Conservation (phyloP, 2,113 vertebrate species). For the Crotalus helleri region DNA sequence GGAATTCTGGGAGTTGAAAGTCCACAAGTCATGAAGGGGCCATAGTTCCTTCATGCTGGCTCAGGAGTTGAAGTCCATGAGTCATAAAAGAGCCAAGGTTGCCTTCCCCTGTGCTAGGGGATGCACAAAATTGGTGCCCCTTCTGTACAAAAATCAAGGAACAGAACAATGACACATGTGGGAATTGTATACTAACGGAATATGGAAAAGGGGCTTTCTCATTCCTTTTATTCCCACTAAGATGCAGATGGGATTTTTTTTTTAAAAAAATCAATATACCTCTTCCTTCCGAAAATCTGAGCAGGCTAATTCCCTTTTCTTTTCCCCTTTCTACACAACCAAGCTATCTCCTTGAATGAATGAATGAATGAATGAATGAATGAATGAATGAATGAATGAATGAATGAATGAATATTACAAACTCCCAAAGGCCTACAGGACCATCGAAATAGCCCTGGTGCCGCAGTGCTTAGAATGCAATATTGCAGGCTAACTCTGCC, state of each 20-base stretch:
- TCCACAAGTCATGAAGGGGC: too few relatives aligned
- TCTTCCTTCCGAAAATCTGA: not conserved
- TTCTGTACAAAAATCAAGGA: not conserved
- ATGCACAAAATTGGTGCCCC: not conserved
- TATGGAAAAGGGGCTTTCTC: not conserved
- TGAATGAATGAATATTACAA: not conserved
- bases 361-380: too few relatives aligned
- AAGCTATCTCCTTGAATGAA: not conserved
- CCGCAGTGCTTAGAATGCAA: too few relatives aligned
- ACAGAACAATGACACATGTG: not conserved
- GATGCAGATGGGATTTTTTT: not conserved
- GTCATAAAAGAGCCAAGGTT: too few relatives aligned
- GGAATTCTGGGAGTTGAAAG: too few relatives aligned
- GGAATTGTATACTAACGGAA: not conserved
- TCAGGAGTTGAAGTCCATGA: too few relatives aligned
- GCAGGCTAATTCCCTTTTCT: not conserved
- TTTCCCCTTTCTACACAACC: not conserved
- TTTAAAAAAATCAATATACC: not conserved
- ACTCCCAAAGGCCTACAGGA: not conserved
- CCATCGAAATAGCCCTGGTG: not conserved
- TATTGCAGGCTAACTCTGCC: too few relatives aligned
- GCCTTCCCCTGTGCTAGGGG: not conserved
- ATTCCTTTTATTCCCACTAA: not conserved
- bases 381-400: not conserved
- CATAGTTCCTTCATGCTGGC: too few relatives aligned